Evolutionary conservation across 2,797 vertebrate genomes (phyloP).

Genomic region (Bradypus variegatus): DNA sequence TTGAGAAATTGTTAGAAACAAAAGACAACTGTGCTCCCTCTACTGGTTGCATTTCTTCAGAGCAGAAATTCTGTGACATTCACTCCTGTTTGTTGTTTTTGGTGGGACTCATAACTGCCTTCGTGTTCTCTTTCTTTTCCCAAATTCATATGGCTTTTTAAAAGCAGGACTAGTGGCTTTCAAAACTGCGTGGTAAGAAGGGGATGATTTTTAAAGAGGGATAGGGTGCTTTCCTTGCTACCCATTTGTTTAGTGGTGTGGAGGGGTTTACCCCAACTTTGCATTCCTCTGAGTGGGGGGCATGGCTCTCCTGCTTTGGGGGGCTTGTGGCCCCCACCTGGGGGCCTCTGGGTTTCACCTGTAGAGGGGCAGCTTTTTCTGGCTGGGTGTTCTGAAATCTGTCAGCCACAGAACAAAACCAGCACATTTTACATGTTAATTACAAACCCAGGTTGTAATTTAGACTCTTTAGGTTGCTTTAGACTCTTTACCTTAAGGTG

Average conservation of each 20-base stretch:
- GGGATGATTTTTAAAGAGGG: background rate
- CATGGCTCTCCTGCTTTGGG: background rate
- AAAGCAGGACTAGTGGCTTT: background rate
- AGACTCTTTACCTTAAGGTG: conserved; percentile 31
- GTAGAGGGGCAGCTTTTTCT: background rate
- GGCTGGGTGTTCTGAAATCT: background rate
- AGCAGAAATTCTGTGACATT: background rate
- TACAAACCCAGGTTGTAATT: background rate
- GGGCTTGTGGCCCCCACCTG: background rate
- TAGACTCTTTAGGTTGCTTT: background rate
- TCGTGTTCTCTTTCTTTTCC: background rate
- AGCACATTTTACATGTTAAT: background rate
- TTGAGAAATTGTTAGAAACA: background rate
- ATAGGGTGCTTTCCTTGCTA: background rate
- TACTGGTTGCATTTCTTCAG: conserved; percentile 18
- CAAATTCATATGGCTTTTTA: background rate
- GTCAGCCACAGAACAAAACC: background rate
- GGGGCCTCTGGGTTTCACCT: background rate
- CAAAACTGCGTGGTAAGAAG: background rate
- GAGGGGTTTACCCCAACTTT: too few species aligned
- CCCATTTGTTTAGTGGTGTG: too few species aligned
- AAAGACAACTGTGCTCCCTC: background rate
- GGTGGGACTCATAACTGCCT: background rate
- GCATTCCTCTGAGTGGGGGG: background rate
- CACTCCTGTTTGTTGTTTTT: background rate